A percentile compares a stretch with the other conserved stretches of the same genome.
These are phyloP conservation scores for Pelobates cultripes DNA, from an alignment of 2,797 vertebrate species.

Conservation along the genomic window DNA sequence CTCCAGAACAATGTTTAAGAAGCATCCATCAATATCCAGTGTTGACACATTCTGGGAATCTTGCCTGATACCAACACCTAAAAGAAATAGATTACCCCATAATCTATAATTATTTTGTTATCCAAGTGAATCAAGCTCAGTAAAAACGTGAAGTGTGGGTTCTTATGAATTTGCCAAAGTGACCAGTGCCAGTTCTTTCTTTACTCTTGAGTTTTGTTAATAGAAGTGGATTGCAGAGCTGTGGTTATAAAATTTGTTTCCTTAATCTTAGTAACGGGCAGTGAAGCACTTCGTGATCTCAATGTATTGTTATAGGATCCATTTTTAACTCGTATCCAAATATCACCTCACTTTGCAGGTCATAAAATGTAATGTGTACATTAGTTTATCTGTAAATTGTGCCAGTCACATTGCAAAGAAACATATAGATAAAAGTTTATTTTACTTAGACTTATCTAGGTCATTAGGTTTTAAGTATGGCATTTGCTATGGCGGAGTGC, in stretches of 20 bases:
- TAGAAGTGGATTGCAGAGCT: background rate
- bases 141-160: conserved; percentile 3
- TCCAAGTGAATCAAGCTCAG: conserved; percentile 16
- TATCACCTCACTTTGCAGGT: background rate
- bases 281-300: background rate
- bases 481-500: too few species aligned
- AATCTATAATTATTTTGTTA: conserved; percentile 16
- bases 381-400: too few species aligned
- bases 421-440: too few species aligned
- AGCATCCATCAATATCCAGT: conserved; percentile 10
- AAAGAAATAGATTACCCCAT: background rate
- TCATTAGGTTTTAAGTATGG: too few species aligned
- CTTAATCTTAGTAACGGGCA: background rate
- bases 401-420: too few species aligned
- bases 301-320: background rate
- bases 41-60: conserved; percentile 31
- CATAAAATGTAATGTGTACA: too few species aligned
- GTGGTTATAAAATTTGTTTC: background rate
- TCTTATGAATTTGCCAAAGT: conserved; percentile 11
- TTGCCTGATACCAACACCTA: conserved; percentile 18
- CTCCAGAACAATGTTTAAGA: conserved; percentile 3
- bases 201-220: conserved; percentile 1
- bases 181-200: background rate
- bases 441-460: too few species aligned
- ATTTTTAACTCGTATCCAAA: background rate